These are phyloP conservation scores for Tinamus major DNA, from an alignment of 2,797 vertebrate genomes.

Conservation along the genomic window DNA sequence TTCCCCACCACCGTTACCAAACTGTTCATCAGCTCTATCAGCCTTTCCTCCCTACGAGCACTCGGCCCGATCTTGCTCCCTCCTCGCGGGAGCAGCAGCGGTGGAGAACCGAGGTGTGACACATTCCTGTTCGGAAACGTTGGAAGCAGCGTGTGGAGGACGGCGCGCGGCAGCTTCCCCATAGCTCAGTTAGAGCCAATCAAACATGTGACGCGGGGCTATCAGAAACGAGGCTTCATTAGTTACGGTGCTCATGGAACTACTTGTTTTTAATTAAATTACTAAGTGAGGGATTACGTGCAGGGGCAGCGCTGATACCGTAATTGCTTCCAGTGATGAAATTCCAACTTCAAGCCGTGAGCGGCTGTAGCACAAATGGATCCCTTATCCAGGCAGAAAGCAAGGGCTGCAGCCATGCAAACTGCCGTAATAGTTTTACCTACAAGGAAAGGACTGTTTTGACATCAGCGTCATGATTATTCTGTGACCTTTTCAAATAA, in stretches of 20 bases:
- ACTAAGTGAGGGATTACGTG: conserved; percentile 57
- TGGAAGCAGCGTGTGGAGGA: background rate
- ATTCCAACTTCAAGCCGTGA: conserved; percentile 42
- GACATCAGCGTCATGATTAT: background rate
- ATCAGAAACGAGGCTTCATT: conserved; percentile 48
- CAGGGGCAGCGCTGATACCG: conserved; percentile 14
- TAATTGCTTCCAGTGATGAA: conserved; percentile 64
- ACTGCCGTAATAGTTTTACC: conserved; percentile 18
- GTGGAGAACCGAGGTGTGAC: background rate
- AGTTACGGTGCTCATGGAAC: conserved; percentile 29
- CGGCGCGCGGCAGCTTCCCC: background rate
- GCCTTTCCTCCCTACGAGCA: background rate
- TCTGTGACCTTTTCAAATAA: conserved; percentile 20
- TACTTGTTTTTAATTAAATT: conserved; percentile 71
- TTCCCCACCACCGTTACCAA: background rate
- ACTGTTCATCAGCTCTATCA: background rate
- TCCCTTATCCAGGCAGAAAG: conserved; percentile 19
- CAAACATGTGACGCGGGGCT: background rate
- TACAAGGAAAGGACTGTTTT: conserved; percentile 1
- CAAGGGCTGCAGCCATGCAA: background rate
- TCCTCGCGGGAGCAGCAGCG: background rate
- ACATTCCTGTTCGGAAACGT: background rate
- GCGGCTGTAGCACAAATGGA: conserved; percentile 29
- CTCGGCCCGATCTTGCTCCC: background rate
- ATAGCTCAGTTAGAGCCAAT: background rate